Evolutionary conservation across 1,140 invertebrate genomes (phyloP).

Genomic region (Lysiphlebus fabarum): DNA sequence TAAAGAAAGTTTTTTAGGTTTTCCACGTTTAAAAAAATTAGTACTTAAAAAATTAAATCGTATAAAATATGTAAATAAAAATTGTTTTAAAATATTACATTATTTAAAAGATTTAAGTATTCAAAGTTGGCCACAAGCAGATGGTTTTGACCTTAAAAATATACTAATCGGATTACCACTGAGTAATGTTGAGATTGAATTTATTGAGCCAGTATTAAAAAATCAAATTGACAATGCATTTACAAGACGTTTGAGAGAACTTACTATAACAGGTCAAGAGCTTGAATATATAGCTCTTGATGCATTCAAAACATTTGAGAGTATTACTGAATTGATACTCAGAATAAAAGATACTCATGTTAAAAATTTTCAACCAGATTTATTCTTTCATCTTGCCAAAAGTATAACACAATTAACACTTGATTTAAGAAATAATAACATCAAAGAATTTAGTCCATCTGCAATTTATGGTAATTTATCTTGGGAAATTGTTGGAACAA

Average conservation of each 20-base stretch:
- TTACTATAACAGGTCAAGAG: constrained; percentile 74
- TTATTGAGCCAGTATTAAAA: constrained; percentile 67
- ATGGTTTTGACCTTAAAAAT: constrained; percentile 64
- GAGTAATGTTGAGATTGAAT: constrained; percentile 66
- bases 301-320: constrained; percentile 64
- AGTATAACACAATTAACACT: constrained; percentile 73
- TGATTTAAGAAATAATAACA: constrained; percentile 77
- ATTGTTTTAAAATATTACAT: constrained; percentile 62
- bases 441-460: constrained; percentile 73
- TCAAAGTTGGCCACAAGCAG: constrained; percentile 65
- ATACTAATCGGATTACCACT: constrained; percentile 60
- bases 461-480: constrained; percentile 81
- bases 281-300: constrained; percentile 68
- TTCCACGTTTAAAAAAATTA: constrained; percentile 51
- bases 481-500: constrained; percentile 80
- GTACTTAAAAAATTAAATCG: constrained; percentile 49
- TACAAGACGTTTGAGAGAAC: constrained; percentile 70
- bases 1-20: constrained; percentile 54
- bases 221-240: constrained; percentile 71
- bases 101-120: constrained; percentile 61
- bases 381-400: constrained; percentile 72
- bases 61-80: constrained; percentile 59
- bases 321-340: constrained; percentile 66
- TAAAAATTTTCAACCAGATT: constrained; percentile 70
- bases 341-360: constrained; percentile 74